Evolutionary conservation across 1,140 invertebrate genomes (phyloP).

Genomic region (Meteorus sp.): DNA sequence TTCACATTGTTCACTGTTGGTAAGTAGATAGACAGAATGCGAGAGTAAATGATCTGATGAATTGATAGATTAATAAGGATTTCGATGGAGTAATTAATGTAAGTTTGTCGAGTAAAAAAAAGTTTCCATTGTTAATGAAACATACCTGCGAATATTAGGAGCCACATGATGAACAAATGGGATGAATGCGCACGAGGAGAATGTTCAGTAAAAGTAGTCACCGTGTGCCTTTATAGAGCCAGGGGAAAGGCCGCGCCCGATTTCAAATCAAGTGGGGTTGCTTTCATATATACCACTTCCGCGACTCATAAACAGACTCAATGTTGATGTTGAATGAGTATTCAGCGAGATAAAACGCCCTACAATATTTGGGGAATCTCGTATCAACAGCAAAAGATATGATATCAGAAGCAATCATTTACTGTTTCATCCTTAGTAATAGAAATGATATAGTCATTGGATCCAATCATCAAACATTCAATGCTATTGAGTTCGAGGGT

Average conservation of each 20-base stretch:
- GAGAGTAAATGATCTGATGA: no score
- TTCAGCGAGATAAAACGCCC: not conserved
- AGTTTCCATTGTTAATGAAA: constrained; percentile 18
- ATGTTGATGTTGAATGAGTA: not conserved
- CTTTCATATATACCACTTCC: constrained; percentile 41
- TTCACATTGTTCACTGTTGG: no score
- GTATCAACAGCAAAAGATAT: not conserved
- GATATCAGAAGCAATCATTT: no score
- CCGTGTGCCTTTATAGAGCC: constrained; percentile 54
- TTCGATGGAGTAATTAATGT: no score
- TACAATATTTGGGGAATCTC: not conserved
- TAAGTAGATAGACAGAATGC: no score
- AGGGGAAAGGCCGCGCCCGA: constrained; percentile 54
- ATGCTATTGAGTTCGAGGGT: no score
- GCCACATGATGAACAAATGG: constrained; percentile 55
- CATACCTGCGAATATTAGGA: constrained; percentile 55
- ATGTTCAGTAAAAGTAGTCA: constrained; percentile 49
- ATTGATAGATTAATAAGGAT: no score
- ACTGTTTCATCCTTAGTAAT: no score
- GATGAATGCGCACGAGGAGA: constrained; percentile 50
- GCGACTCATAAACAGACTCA: constrained; percentile 12
- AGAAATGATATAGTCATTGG: no score
- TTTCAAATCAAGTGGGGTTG: constrained; percentile 46
- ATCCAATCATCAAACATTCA: no score
- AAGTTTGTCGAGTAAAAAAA: no score